Base-by-base conservation (phyloP, 2,797 vertebrate species). In the Microchirus variegatus region DNA sequence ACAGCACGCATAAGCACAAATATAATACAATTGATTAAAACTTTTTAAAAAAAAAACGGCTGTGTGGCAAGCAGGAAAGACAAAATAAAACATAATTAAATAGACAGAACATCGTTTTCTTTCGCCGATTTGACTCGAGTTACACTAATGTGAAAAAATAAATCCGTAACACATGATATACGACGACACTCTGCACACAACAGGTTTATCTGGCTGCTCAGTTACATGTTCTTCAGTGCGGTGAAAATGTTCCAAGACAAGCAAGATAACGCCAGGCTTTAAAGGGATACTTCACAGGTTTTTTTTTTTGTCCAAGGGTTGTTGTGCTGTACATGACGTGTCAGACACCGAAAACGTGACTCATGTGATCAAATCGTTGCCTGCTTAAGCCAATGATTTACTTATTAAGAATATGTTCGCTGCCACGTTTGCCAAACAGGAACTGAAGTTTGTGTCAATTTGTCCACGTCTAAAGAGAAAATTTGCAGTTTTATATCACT, bases 21-120 rank as follows among this genome's bases (percentile, higher is more conserved):
- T 1, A 16, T 9, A 18, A 60, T 22, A 57, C 70, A 69, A 75
- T 0, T 2, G 46, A 11, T 17, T 41, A 16, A 65, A 62, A 60
- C n/a, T 3, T 46, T 16, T 31, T 10, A n/a, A n/a, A n/a, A n/a
- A n/a, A n/a, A n/a, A n/a, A n/a, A 16, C 45, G 59, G 13, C 9
- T 45, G 40, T 0, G 8, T 19, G 7, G 10, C 1, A 9, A 56
- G 15, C 0, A 22, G 4, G 16, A 16, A 47, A 12, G 2, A 16
- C 3, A 9, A 35, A 14, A 41, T 4, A 7, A 40, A 13, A 54
- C 18, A 59, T 16, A 5, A 40, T 10, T 42, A 8, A 48, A 55
- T 40, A 52, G 13, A 9, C 19, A 12, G 6, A 7, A 40, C 9
- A 26, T 0, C 3, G 5, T 26, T 46, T 4, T 12, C 37, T 31